phyloP scores from a whole-genome alignment of 2,797 vertebrate species.

The Argyrosomus regius region DNA sequence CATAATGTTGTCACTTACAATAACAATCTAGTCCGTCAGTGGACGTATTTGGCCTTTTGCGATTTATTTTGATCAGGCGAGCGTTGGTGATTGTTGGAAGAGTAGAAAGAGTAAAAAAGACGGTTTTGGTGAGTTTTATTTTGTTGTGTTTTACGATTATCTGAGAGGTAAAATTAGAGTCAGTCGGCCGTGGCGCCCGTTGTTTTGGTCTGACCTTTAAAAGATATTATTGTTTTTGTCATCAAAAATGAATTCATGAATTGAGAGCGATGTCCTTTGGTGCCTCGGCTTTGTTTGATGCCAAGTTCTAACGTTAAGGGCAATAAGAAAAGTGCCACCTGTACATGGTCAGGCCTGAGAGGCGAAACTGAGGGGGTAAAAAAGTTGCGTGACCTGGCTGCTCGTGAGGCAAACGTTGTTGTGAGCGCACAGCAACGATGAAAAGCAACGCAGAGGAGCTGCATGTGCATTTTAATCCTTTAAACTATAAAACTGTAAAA shows the following conservation, averaged over 20 bases:
- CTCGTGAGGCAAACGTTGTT: neutral
- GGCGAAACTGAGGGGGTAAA: neutral
- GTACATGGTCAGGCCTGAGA: neutral
- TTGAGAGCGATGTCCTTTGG: neutral
- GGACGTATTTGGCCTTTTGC: no score
- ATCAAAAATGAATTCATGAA: neutral
- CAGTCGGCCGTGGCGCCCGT: no score
- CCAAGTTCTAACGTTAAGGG: neutral
- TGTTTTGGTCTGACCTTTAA: no score
- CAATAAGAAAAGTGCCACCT: neutral
- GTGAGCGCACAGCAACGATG: neutral
- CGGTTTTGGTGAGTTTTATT: no score
- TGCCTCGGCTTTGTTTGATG: neutral
- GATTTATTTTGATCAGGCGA: no score
- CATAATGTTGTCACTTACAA: no score
- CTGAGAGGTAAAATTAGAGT: neutral
- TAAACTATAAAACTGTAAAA: constrained; percentile 10
- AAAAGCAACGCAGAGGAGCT: neutral
- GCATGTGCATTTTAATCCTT: constrained; percentile 18
- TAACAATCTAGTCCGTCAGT: no score
- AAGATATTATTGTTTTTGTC: no score
- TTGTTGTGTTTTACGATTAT: no score
- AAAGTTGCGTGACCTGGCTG: fast-evolving
- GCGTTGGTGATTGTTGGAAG: no score
- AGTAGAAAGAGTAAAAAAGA: no score